Evolutionary conservation across 2,888 invertebrate genomes (phyloP), one percentile per base, ranked within the genome.

Genomic region (Rutpela maculata): DNA sequence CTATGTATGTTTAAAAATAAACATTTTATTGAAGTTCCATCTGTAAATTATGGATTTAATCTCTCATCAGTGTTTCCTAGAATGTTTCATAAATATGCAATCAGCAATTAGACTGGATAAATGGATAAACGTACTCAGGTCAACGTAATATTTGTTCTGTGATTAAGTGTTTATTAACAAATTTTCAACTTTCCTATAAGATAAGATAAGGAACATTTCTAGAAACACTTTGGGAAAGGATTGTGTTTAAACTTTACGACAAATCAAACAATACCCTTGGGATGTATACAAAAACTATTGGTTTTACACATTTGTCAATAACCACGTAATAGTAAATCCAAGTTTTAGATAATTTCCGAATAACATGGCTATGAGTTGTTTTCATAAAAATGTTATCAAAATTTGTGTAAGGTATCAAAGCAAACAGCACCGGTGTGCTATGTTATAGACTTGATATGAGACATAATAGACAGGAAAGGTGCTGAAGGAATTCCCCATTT

Each of bases 181-280:
- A 18, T n/a, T 43, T 65, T 38, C 43, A 43, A 38, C n/a, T n/a
- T 65, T 65, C 17, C 70, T 38, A 11, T 19, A 18, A 70, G 70
- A 60, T 70, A 70, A 70, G 70, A 70, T 70, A 60, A 70, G 10
- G 9, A 50, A 50, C 18, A 38, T 17, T 70, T 70, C 68, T 68
- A 68, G 31, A 74, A 74, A 43, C 43, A 57, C 63, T 73, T 31
- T 66, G 12, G 50, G 1, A 5, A 18, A 38, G 18, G 19, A 67
- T 43, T 67, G n/a, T 50, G 50, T 67, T 67, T 69, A 31, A 67
- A 67, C 19, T n/a, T 15, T 17, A 57, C 15, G 18, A 19, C 59
- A 59, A 59, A 9, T 15, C 7, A 59, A 59, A 59, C 22, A 50
- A 55, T 50, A 74, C 6, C 3, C 12, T 50, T 50, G 9, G 11